Percentiles rank a stretch among this genome's conserved stretches.
Evolutionary conservation across 2,113 vertebrate genomes (phyloP).

Genomic region (Murina feae): DNA sequence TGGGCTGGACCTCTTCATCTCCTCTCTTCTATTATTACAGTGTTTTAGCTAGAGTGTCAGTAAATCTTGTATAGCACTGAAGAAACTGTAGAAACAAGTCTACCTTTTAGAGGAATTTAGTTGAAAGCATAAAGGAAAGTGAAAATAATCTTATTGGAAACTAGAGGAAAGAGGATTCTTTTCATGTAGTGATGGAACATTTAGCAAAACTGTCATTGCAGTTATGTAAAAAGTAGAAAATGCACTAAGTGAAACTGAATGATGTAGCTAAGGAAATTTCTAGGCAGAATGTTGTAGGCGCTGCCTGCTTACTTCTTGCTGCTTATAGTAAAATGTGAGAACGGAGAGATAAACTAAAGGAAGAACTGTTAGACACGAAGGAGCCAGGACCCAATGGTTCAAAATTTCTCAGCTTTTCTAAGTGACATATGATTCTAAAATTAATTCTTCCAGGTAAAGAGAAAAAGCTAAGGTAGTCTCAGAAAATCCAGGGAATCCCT

Average conservation of each 20-base stretch:
- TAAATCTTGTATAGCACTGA: neutral
- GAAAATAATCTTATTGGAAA: constrained; percentile 11
- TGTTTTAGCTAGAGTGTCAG: neutral
- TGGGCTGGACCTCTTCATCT: neutral
- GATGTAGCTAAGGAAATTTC: neutral
- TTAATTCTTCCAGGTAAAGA: neutral
- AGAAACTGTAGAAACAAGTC: neutral
- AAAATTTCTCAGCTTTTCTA: neutral
- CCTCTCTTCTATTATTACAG: neutral
- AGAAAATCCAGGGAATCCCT: neutral
- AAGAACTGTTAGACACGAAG: neutral
- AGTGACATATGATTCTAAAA: neutral
- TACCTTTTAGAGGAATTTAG: neutral
- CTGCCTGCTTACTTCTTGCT: neutral
- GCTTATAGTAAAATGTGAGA: neutral
- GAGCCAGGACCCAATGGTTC: neutral
- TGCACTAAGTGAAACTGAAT: neutral
- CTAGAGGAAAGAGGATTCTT: neutral
- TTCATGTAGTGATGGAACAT: neutral
- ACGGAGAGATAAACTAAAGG: neutral
- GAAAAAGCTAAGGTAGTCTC: neutral
- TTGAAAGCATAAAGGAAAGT: neutral
- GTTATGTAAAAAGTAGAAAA: neutral
- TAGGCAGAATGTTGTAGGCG: neutral
- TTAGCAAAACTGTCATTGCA: neutral